Base-by-base conservation (phyloP, 2,888 invertebrate genomes). In the Tiphia femorata region DNA sequence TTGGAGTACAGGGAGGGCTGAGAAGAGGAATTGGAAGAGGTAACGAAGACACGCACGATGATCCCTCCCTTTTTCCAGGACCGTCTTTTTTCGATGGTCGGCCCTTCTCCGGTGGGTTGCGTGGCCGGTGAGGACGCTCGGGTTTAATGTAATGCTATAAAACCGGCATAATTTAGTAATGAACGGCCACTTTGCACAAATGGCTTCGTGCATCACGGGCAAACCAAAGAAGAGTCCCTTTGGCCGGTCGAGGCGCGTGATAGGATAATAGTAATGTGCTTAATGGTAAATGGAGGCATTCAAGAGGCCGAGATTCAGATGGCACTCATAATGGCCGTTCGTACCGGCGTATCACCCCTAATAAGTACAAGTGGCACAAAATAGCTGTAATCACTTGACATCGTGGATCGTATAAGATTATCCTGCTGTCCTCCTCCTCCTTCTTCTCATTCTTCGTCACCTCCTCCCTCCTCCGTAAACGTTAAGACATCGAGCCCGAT, bases 251-350 rank as follows among this genome's bases (percentile, higher is more conserved):
- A 67, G 72, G 60, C 72, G 75, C 75, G 70, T 82, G 81, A 82
- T 83, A 82, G 82, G 83, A 82, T 83, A 83, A 83, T 83, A 77
- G 82, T 83, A 83, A 82, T 82, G 80, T 82, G 80, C 82, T 81
- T 83, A 81, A 83, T 82, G 81, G 81, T 82, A 79, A 82, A 80
- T 81, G 82, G 81, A 77, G 80, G 77, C 77, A 83, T 83, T 83
- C 78, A 82, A 81, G 79, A 80, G 80, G 62, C 76, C 75, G 81
- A 79, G 81, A 79, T 80, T 81, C 80, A 79, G 81, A 80, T 81
- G 78, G 77, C 78, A 81, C 80, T 81, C 78, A 82, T 82, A 82
- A 82, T 81, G 76, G 81, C 71, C 70, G 79, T 69, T 72, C 74
- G 78, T 70, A 72, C 66, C 64, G 58, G 69, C 78, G 76, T 80